phyloP scores from a whole-genome alignment of 2,888 invertebrate species.

The Encarsia formosa region DNA sequence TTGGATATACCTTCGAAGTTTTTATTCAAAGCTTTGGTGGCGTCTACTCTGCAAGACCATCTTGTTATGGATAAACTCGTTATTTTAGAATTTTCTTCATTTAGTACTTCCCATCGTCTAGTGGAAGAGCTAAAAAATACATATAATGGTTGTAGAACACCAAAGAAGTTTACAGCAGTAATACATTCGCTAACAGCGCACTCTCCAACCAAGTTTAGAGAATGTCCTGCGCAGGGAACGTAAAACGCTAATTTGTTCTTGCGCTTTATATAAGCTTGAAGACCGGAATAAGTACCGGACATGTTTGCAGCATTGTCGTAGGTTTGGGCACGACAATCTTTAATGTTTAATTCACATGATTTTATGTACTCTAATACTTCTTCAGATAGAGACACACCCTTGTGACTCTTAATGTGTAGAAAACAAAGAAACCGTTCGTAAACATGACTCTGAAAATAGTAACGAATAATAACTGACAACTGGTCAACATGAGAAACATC shows the following conservation, averaged over 20 bases:
- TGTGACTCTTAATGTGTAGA: conserved; percentile 29
- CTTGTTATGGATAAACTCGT: conserved; percentile 1
- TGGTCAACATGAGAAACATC: conserved; percentile 22
- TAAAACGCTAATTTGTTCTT: conserved; percentile 25
- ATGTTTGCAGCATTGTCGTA: conserved; percentile 29
- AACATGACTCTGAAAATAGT: conserved; percentile 23
- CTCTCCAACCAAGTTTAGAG: conserved; percentile 30
- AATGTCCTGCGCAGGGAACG: conserved; percentile 32
- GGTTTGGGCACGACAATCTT: conserved; percentile 27
- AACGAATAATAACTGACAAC: conserved; percentile 22
- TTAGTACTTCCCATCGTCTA: conserved; percentile 18
- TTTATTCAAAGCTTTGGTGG: background rate
- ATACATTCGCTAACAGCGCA: conserved; percentile 30
- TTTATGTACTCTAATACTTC: conserved; percentile 20
- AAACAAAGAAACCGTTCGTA: conserved; percentile 28
- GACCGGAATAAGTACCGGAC: conserved; percentile 25
- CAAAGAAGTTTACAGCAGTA: conserved; percentile 28
- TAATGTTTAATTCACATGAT: conserved; percentile 7
- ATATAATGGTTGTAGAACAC: conserved; percentile 31
- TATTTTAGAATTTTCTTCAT: background rate
- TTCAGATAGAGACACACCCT: conserved; percentile 23
- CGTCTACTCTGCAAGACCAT: conserved; percentile 1
- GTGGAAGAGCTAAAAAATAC: conserved; percentile 31
- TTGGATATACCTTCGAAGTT: conserved; percentile 2
- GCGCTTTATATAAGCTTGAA: conserved; percentile 30